Base-by-base conservation (phyloP, 2,797 vertebrate genomes). In the Esox masquinongy region DNA sequence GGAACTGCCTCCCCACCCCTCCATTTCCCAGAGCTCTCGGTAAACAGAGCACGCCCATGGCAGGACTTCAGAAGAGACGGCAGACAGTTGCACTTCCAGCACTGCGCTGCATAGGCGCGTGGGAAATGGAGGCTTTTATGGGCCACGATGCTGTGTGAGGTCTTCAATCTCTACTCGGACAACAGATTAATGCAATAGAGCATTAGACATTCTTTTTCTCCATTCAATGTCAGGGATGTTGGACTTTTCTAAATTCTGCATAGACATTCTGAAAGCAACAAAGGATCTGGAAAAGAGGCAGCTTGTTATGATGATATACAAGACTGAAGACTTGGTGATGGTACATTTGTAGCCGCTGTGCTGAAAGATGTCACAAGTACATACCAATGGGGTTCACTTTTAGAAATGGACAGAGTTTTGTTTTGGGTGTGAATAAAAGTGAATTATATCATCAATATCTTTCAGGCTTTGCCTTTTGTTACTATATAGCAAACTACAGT, bases 31-130 rank as follows among this genome's bases (percentile, higher is more conserved):
- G 82, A 84, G 82, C 76, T 82, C 78, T 77, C 80, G 76, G 84
- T 87, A 85, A 87, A 85, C 84, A 87, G 80, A 82, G 82, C 84
- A 86, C 86, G 78, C 86, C 86, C 84, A 80, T 85, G 86, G 84
- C 82, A 68, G 77, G 75, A 83, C 83, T 79, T 85, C 81, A 85
- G 83, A 86, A 70, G 75, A 77, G 79, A 74, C 80, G 80, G 9
- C 69, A 31, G 69, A 26, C 69, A 50, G 70, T 50, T 71, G 68
- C 72, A 70, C 50, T 49, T 66, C 31, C 31, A 49, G 56, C n/a
- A 26, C n/a, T 16, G 34, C 36, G 12, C 34, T 59, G 34, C 68
- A 43, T 59, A 75, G 39, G 29, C 43, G 26, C 61, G 73, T 74
- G 73, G 74, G 81, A 81, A 73, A 70, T 68, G 80, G 74, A 78